These are phyloP conservation scores for Neodiprion pinetum DNA, from an alignment of 1,140 invertebrate genomes.

Conservation along the genomic window DNA sequence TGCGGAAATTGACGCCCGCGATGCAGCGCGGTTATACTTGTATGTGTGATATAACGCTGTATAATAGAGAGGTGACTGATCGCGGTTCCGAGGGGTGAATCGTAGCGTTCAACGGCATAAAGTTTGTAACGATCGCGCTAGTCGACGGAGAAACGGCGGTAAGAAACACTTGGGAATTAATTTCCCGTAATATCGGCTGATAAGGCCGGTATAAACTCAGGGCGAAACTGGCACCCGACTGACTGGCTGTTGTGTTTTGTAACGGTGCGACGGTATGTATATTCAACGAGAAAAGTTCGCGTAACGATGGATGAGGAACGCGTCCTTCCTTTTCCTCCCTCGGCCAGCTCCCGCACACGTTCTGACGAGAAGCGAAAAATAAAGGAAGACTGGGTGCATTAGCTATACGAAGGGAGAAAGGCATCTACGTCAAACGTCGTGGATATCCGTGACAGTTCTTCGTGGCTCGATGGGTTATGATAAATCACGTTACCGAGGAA, in stretches of 20 bases:
- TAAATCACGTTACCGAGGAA: background rate
- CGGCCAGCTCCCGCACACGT: background rate
- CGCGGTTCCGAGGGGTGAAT: background rate
- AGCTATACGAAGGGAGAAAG: background rate
- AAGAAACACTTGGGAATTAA: constrained; percentile 11
- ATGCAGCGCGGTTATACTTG: too few relatives aligned
- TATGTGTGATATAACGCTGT: too few relatives aligned
- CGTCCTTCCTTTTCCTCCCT: background rate
- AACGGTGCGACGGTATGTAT: background rate
- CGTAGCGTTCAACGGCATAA: background rate
- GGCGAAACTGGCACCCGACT: background rate
- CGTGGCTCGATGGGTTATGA: constrained; percentile 6
- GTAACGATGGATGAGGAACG: background rate
- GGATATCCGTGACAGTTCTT: constrained; percentile 3
- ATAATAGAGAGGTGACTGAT: background rate
- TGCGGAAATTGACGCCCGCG: too few relatives aligned
- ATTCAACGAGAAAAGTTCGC: background rate
- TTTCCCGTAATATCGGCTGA: constrained; percentile 14
- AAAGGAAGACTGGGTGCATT: background rate
- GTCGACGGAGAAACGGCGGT: background rate
- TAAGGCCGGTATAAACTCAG: background rate
- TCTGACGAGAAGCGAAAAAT: background rate
- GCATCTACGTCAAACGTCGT: background rate
- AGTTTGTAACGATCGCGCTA: background rate
- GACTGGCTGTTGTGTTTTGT: background rate